These are phyloP conservation scores for Hypselothyrea guttata DNA, from an alignment of 2,888 invertebrate genomes.

Conservation along the genomic window DNA sequence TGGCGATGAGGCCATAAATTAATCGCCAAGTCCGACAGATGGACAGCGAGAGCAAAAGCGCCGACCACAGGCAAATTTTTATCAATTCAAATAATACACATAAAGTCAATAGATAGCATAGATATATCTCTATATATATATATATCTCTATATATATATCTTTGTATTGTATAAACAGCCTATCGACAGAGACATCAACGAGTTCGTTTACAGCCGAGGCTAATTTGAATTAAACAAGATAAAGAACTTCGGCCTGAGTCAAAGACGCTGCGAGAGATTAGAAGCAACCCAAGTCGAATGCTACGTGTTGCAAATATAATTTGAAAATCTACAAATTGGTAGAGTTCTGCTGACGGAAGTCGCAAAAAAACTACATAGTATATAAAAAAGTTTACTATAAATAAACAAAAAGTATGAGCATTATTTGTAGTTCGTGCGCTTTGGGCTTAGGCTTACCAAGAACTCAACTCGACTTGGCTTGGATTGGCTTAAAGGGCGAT, in stretches of 20 bases:
- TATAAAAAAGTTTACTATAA: not conserved
- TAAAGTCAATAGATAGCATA: constrained; percentile 3
- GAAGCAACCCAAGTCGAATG: constrained; percentile 10
- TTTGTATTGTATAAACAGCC: constrained; percentile 3
- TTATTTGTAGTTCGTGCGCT: constrained; percentile 17
- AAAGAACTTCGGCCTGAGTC: constrained; percentile 1
- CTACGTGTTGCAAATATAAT: constrained; percentile 62
- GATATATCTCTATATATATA: not conserved
- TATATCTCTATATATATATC: not conserved
- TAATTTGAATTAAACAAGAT: constrained; percentile 48
- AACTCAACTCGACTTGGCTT: not conserved
- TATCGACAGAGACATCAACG: constrained; percentile 55
- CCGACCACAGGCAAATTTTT: constrained; percentile 30
- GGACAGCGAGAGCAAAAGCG: constrained; percentile 11
- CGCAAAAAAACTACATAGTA: constrained; percentile 4
- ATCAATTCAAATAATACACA: constrained; percentile 27
- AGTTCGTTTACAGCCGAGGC: constrained; percentile 34
- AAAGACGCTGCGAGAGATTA: not conserved
- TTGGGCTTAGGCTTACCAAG: constrained; percentile 18
- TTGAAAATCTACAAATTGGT: constrained; percentile 51
- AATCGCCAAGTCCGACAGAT: constrained; percentile 15
- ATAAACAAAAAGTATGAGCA: not conserved
- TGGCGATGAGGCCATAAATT: constrained; percentile 58
- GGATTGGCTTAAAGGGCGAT: constrained; percentile 20
- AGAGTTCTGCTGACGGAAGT: constrained; percentile 57